phyloP scores from a whole-genome alignment of 2,888 invertebrate genomes.

The Chymomyza procnemis region DNA sequence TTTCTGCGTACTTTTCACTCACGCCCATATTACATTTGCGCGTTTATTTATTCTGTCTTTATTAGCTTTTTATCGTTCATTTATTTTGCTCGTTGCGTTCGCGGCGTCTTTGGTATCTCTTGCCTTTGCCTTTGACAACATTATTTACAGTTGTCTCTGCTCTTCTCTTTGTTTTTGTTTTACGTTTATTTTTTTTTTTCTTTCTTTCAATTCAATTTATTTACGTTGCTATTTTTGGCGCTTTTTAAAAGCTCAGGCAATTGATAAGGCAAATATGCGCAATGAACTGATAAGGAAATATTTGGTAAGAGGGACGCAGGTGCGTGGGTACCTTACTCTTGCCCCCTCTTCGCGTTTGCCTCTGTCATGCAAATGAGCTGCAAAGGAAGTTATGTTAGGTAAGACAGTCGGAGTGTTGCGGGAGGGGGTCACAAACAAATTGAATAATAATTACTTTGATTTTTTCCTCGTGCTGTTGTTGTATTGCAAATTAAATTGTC shows the following conservation, averaged over 20 bases:
- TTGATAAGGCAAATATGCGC: conserved; percentile 32
- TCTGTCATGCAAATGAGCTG: neutral
- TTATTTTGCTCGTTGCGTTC: conserved; percentile 73
- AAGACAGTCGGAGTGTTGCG: too few species aligned
- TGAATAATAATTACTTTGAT: neutral
- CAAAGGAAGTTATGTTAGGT: too few species aligned
- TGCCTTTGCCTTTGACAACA: neutral
- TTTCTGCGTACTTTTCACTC: neutral
- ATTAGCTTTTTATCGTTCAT: conserved; percentile 70
- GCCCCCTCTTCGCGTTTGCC: neutral
- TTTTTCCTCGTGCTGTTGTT: neutral
- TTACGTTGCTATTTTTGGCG: conserved; percentile 23
- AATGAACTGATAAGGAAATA: neutral
- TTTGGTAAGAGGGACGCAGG: neutral
- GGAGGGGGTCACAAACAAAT: neutral
- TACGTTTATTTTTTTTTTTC: too few species aligned
- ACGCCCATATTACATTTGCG: conserved; percentile 32
- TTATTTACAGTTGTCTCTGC: neutral
- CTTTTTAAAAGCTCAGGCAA: neutral
- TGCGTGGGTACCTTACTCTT: neutral
- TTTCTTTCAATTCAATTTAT: conserved; percentile 13
- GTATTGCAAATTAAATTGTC: neutral
- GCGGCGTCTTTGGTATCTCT: conserved; percentile 37
- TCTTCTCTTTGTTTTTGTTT: neutral
- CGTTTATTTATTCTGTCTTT: conserved; percentile 67